A percentile compares a stretch with the other conserved stretches of the same genome.
Evolutionary conservation across 2,888 invertebrate genomes (phyloP).

Genomic region (Cheilosia scutellata): DNA sequence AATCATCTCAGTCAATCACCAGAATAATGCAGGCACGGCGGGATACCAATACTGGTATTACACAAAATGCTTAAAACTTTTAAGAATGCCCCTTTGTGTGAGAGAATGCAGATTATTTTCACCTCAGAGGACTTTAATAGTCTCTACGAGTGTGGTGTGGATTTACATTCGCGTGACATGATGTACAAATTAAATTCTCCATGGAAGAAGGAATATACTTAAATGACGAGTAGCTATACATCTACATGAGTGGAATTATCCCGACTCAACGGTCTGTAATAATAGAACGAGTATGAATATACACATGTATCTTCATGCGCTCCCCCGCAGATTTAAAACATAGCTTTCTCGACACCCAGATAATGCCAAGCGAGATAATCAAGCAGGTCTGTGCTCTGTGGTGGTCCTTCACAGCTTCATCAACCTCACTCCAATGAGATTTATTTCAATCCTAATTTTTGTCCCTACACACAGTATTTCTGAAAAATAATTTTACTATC

Average conservation of each 20-base stretch:
- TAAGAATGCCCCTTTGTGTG: constrained; percentile 35
- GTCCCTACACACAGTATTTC: constrained; percentile 41
- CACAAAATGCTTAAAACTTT: not conserved
- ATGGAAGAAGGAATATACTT: constrained; percentile 50
- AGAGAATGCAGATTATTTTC: constrained; percentile 70
- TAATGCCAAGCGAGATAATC: constrained; percentile 38
- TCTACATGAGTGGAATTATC: constrained; percentile 62
- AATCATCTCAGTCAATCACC: constrained; percentile 38
- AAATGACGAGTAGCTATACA: constrained; percentile 68
- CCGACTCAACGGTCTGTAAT: constrained; percentile 65
- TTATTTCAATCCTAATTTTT: constrained; percentile 58
- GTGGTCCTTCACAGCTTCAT: constrained; percentile 40
- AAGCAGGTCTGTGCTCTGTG: constrained; percentile 28
- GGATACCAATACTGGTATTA: constrained; percentile 3
- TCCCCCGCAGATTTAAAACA: constrained; percentile 28
- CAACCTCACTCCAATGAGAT: constrained; percentile 48
- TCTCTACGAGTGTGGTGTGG: constrained; percentile 27
- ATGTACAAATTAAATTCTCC: constrained; percentile 68
- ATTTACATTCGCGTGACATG: constrained; percentile 49
- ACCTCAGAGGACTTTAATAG: constrained; percentile 65
- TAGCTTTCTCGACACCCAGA: constrained; percentile 39
- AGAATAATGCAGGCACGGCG: constrained; percentile 22
- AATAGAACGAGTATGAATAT: constrained; percentile 42
- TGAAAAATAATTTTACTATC: not conserved
- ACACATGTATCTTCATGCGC: constrained; percentile 51